Evolutionary conservation across 1,140 invertebrate genomes (phyloP).

Genomic region (Hyposmocoma kahamanoa): DNA sequence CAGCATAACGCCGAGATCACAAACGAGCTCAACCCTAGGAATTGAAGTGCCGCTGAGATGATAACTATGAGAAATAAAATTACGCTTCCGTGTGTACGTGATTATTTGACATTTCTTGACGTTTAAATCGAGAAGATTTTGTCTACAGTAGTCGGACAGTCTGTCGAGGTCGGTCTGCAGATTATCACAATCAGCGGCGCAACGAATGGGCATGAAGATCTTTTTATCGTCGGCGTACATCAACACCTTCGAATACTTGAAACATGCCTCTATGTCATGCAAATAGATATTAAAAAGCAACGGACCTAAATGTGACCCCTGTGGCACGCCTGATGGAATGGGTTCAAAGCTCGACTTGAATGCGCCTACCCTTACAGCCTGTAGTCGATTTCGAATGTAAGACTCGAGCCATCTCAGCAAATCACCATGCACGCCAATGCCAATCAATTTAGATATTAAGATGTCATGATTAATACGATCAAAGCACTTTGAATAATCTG

Average conservation of each 20-base stretch:
- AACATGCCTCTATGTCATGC: background rate
- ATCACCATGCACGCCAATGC: slow-evolving; percentile 4
- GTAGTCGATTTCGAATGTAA: slow-evolving; percentile 1
- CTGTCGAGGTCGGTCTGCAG: slow-evolving; percentile 2
- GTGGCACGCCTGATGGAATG: slow-evolving; percentile 2
- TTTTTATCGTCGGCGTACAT: slow-evolving; percentile 8
- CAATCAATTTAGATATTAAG: background rate
- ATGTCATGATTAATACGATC: slow-evolving; percentile 8
- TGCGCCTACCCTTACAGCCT: slow-evolving; percentile 1
- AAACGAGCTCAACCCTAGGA: background rate
- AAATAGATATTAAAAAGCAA: slow-evolving; percentile 5
- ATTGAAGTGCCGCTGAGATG: background rate
- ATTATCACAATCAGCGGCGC: background rate
- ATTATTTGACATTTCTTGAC: background rate
- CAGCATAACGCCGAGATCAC: slow-evolving; percentile 5
- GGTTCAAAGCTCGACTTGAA: background rate
- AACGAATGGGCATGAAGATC: background rate
- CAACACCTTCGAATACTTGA: background rate
- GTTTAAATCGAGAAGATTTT: background rate
- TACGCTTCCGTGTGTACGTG: slow-evolving; percentile 4
- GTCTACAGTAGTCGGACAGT: background rate
- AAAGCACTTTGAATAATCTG: slow-evolving; percentile 15
- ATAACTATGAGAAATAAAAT: background rate
- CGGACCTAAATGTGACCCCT: slow-evolving; percentile 5
- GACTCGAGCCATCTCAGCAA: slow-evolving; percentile 6